These are phyloP conservation scores for Morus bassanus DNA, from an alignment of 2,797 vertebrate genomes.

Conservation along the genomic window DNA sequence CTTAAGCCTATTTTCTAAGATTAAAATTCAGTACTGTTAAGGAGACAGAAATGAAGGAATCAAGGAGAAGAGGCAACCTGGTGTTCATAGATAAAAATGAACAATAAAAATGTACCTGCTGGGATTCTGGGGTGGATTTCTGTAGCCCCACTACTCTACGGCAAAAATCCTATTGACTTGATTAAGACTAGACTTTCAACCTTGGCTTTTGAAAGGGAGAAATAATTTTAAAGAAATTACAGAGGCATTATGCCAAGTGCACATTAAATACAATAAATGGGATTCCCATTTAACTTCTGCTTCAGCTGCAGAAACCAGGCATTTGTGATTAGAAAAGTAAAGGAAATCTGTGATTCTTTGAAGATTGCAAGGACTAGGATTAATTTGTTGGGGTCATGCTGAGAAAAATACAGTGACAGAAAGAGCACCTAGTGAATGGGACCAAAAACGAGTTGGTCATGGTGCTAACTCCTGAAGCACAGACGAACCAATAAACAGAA, in stretches of 20 bases:
- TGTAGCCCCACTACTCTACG: neutral
- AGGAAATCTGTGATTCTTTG: neutral
- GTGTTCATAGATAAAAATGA: neutral
- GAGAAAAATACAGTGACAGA: neutral
- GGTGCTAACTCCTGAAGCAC: neutral
- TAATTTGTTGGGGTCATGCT: neutral
- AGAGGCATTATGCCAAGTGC: neutral
- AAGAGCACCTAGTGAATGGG: neutral
- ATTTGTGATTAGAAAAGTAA: neutral
- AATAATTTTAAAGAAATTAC: slow-evolving; percentile 36
- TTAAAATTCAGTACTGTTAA: neutral
- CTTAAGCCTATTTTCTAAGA: neutral
- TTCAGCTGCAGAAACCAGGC: neutral
- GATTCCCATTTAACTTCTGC: slow-evolving; percentile 17
- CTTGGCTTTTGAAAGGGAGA: neutral
- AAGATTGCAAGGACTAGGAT: neutral
- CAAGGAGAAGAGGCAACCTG: neutral
- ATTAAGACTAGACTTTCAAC: neutral
- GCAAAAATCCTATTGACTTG: neutral
- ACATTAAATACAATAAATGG: slow-evolving; percentile 26
- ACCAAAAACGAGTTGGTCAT: neutral
- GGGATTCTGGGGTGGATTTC: neutral
- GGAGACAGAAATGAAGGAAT: neutral
- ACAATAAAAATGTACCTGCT: neutral
- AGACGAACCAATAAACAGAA: neutral